Evolutionary conservation across 1,140 invertebrate species (phyloP).

Genomic region (Ladona fulva): DNA sequence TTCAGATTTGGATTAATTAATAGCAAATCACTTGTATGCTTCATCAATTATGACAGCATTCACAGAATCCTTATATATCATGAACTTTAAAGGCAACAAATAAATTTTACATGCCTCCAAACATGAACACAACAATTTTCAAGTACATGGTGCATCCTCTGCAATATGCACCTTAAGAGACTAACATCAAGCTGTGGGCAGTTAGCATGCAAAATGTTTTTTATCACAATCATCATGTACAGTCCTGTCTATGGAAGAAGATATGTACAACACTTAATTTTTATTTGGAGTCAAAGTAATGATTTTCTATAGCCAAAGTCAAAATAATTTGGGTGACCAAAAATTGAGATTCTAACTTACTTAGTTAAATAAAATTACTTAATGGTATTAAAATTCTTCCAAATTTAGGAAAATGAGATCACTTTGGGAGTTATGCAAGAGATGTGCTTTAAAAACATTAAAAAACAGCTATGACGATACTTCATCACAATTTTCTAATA

Average conservation of each 20-base stretch:
- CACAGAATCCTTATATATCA: no score
- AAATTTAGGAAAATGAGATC: slow-evolving; percentile 3
- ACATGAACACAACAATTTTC: background rate
- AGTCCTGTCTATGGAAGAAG: background rate
- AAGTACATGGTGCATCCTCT: background rate
- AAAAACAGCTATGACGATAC: background rate
- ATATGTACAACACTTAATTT: background rate
- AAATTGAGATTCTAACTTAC: background rate
- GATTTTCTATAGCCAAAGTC: background rate
- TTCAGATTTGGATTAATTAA: no score
- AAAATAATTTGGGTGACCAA: background rate
- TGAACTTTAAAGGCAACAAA: no score
- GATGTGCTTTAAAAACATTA: background rate
- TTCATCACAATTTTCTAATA: background rate
- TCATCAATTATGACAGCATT: no score
- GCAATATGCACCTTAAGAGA: background rate
- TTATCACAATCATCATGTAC: slow-evolving; percentile 2
- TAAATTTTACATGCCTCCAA: background rate
- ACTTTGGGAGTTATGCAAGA: background rate
- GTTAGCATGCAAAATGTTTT: background rate
- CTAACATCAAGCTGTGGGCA: background rate
- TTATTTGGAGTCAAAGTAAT: background rate
- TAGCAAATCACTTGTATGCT: no score
- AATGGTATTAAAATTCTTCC: background rate
- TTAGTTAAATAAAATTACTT: background rate